Evolutionary conservation across 37 sponge, comb jelly and placozoan genomes (phyloP).

Genomic region (Agelas oroides): DNA sequence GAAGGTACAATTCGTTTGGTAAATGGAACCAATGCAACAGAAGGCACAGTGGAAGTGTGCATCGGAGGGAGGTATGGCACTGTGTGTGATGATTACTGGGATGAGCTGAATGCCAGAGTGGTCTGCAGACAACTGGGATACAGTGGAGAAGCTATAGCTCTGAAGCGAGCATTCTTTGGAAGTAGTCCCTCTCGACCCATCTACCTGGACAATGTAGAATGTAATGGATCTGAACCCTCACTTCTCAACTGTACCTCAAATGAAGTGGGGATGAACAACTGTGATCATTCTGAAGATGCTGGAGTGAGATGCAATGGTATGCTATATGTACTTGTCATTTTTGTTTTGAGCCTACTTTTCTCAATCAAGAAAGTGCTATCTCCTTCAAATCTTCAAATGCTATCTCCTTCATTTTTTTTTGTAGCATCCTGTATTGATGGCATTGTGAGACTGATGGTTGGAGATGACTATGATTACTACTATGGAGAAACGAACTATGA

Average conservation of each 20-base stretch:
- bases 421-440: conserved; percentile 26
- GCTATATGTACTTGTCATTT: neutral
- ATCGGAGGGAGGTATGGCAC: neutral
- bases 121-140: neutral
- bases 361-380: no score
- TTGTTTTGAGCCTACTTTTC: neutral
- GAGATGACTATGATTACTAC: conserved; percentile 25
- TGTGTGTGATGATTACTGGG: neutral
- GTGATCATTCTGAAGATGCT: conserved; percentile 4
- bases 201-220: neutral
- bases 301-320: neutral
- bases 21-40: neutral
- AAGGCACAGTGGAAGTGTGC: neutral
- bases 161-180: conserved; percentile 4
- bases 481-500: conserved; percentile 4
- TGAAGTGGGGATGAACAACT: neutral
- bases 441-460: conserved; percentile 59
- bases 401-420: neutral
- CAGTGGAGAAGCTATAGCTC: neutral
- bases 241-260: neutral
- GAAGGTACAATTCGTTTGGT: neutral
- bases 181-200: neutral
- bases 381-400: neutral
- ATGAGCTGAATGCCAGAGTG: neutral
- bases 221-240: neutral